These are phyloP conservation scores for Hippocampus guttulatus DNA, from an alignment of 2,113 vertebrate genomes.

Conservation along the genomic window DNA sequence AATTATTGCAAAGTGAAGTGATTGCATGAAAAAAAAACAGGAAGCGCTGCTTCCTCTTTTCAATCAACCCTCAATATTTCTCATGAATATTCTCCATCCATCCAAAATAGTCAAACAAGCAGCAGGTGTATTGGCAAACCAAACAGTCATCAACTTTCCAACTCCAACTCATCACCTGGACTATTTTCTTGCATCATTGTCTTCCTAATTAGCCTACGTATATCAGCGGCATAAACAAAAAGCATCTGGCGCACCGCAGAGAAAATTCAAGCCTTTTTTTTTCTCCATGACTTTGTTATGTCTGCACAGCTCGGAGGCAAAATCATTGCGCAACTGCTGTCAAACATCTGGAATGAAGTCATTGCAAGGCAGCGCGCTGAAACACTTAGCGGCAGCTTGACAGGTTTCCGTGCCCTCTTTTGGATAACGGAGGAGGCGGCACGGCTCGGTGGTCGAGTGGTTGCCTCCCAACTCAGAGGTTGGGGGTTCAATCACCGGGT, in stretches of 20 bases:
- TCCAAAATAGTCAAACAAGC: constrained; percentile 18
- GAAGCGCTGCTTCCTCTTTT: neutral
- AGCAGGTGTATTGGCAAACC: constrained; percentile 14
- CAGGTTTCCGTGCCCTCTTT: neutral
- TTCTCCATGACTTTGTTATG: constrained; percentile 3
- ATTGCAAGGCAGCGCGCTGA: constrained; percentile 5
- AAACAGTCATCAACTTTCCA: neutral
- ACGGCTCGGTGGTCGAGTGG: too few species aligned
- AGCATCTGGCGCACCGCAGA: constrained; percentile 30
- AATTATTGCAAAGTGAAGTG: neutral
- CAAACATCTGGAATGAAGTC: constrained; percentile 23
- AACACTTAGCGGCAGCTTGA: constrained; percentile 5
- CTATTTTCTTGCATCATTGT: constrained; percentile 24
- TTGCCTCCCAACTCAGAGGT: too few species aligned
- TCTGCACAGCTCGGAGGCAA: constrained; percentile 27
- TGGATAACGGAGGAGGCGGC: too few species aligned
- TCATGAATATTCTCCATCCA: constrained; percentile 12
- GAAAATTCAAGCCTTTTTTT: constrained; percentile 8
- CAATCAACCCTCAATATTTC: neutral
- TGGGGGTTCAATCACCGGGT: too few species aligned
- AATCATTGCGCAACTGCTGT: constrained; percentile 23
- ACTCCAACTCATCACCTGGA: neutral
- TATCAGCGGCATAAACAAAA: constrained; percentile 26
- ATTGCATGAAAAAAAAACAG: neutral
- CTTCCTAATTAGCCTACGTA: constrained; percentile 29